phyloP scores from a whole-genome alignment of 2,797 vertebrate species.

The Chromis chromis region DNA sequence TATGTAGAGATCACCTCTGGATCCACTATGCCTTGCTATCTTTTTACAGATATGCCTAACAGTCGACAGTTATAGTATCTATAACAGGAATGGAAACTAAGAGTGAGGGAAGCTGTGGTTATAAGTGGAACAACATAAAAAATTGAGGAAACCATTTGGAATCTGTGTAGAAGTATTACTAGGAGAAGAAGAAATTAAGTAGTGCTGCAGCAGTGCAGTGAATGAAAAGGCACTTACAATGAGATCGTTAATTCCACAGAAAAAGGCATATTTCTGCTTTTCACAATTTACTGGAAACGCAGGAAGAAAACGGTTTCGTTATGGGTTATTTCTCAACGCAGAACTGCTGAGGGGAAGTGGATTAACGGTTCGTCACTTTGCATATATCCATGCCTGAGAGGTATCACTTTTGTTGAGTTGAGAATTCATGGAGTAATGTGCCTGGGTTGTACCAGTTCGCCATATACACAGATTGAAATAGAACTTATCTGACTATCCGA shows the following conservation, averaged over 20 bases:
- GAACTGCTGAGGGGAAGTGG: background rate
- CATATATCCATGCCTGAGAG: background rate
- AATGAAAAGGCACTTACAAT: too few relatives aligned
- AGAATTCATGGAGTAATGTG: background rate
- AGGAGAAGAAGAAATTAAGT: background rate
- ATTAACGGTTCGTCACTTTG: background rate
- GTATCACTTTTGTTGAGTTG: background rate
- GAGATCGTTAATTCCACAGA: too few relatives aligned
- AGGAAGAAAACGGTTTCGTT: background rate
- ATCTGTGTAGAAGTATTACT: background rate
- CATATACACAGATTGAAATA: background rate
- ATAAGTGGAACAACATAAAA: background rate
- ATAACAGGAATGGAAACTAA: slow-evolving; percentile 2
- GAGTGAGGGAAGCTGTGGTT: background rate
- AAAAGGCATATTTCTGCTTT: too few relatives aligned
- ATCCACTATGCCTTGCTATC: slow-evolving; percentile 6
- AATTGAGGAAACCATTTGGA: background rate
- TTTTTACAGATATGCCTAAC: background rate
- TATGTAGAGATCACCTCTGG: background rate
- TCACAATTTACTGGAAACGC: background rate
- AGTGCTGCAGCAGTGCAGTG: background rate
- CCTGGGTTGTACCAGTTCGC: background rate
- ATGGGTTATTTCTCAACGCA: background rate
- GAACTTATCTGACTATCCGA: background rate
- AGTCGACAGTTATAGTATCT: background rate